phyloP scores from a whole-genome alignment of 1,140 invertebrate species.

The Schlechtendalia chinensis region DNA sequence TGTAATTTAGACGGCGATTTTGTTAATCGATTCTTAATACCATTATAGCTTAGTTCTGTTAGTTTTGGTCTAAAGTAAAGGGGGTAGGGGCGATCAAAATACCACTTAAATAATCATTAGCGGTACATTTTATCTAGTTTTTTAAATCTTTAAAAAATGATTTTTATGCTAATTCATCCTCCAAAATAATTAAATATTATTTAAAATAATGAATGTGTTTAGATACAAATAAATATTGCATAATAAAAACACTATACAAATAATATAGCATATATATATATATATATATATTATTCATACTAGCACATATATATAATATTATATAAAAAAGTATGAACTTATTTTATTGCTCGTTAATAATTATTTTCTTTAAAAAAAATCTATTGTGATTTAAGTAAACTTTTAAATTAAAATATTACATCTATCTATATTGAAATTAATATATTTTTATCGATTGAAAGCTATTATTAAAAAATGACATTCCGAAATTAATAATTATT shows the following conservation, averaged over 20 bases:
- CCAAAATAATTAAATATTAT: neutral
- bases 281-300: too few species aligned
- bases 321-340: too few species aligned
- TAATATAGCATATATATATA: neutral
- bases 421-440: too few species aligned
- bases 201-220: neutral
- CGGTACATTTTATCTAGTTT: neutral
- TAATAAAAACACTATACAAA: neutral
- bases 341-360: too few species aligned
- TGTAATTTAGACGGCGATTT: conserved; percentile 47
- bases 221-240: too few species aligned
- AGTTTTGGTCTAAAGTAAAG: neutral
- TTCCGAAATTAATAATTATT: too few species aligned
- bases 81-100: neutral
- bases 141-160: neutral
- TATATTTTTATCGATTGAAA: too few species aligned
- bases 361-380: too few species aligned
- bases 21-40: conserved; percentile 48
- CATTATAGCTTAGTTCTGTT: conserved; percentile 30
- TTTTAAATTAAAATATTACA: too few species aligned
- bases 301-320: too few species aligned
- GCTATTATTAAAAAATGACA: too few species aligned
- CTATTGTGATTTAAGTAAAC: too few species aligned
- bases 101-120: conserved; percentile 39
- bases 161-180: conserved; percentile 28